Base-by-base conservation (phyloP, 1,140 invertebrate species). In the Neotoxoptera formosana region DNA sequence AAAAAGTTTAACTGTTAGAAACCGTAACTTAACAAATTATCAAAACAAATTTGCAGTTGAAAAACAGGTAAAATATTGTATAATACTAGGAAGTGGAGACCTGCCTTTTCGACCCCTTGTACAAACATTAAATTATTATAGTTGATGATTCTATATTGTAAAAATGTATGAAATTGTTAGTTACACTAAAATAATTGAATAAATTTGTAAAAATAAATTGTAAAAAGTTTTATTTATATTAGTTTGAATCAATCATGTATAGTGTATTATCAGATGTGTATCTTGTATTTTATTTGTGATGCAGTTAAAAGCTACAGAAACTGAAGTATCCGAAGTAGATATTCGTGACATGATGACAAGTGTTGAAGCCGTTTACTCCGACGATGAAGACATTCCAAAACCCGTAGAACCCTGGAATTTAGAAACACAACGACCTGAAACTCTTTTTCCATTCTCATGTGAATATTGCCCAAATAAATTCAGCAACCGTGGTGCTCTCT, bases 341-440 rank as follows among this genome's bases (percentile, higher is more conserved):
- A 90, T 94, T 45, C 89, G 93, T 36, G 94, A 94, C 60, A 89
- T 94, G 60, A 90, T 94, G 41, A 90, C 91, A 41, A 92, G 92
- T 25, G 94, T 94, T 21, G 94, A 94, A 94, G 94, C 94, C 51
- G 94, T 94, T 81, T 94, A 94, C 60, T 94, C 94, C 0, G 94
- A 94, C 45, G 87, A 94, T 83, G 94, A 94, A 84, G 91, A 93
- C 25, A 45, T 91, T 20, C 83, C 89, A 81, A 87, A 92, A 88
- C 23, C 23, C 25, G 14, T 53, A 34, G 45, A 76, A 76, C 47
- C 93, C 4, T 76, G 60, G 30, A 36, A 67, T 47, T 20, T 51
- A 14, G 93, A 25, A 47, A 67, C 30, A 47, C 48, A 92, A 48
- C 34, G 89, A 91, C 21, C 51, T 51, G 45, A 93, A 93, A 93